Evolutionary conservation across 2,113 vertebrate genomes (phyloP), one percentile per base, ranked within the genome.

Genomic region (Phaethon lepturus): DNA sequence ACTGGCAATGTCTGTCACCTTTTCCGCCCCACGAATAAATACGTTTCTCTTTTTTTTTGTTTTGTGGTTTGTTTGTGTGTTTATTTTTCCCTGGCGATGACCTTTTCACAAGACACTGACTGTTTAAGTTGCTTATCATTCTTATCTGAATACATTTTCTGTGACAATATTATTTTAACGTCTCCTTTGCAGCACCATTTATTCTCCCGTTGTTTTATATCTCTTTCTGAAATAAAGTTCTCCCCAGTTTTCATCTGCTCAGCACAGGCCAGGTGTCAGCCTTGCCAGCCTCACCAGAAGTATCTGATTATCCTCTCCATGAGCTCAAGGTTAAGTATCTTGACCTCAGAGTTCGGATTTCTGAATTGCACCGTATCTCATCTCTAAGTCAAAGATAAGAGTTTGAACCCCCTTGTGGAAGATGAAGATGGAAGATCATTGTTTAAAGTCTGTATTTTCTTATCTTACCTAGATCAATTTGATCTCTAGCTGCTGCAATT

Each of bases 361-460:
- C 80, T 56, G 59, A 81, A 67, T 89, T 56, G 9, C 49, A 60
- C 29, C 4, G 2, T 78, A 94, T 68, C 66, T 75, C 20, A 13
- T 91, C 56, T 81, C 52, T 47, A 42, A 93, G 68, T 63, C 80
- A 85, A 81, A 93, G 68, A 91, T 71, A 95, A 84, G 89, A 72
- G 23, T 71, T 71, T 87, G 35, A 95, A 91, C 4, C 16, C 11
- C 18, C 42, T 47, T 78, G 75, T 68, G 35, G 56, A 81, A 92
- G 75, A 75, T 23, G 52, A 86, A 87, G 69, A 88, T 59, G 69
- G 60, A 90, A 86, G 68, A 91, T 87, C 59, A n/a, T 78, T 93
- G 72, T 81, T 91, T 84, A 91, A 95, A 89, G n/a, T 45, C 58
- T 15, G 1, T 35, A 33, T 81, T 97, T 92, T 88, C 59, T 93